Conservation (phyloP, 2,113 vertebrate genomes). For the Gasterosteus nipponicus region DNA sequence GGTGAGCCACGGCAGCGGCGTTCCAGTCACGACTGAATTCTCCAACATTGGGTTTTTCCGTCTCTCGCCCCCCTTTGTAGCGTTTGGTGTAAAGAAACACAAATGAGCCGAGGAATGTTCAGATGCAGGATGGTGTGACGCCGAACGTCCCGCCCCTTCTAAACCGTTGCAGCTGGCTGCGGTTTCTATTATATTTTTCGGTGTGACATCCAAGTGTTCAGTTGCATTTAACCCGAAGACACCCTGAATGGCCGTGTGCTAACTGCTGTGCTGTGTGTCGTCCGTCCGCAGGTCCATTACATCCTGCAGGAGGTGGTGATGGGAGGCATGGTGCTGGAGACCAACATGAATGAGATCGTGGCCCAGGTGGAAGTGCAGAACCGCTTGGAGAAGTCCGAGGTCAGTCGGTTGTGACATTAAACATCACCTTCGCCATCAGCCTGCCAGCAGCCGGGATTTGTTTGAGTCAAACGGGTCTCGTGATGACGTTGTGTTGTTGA, state of each 20-base stretch:
- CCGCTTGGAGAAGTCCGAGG: conserved; percentile 95
- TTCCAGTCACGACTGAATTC: background rate
- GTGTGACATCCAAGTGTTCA: background rate
- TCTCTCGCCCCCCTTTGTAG: background rate
- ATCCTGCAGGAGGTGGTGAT: conserved; percentile 96
- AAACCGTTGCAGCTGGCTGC: background rate
- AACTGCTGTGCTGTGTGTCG: background rate
- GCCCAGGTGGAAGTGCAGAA: conserved; percentile 91
- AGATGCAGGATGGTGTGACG: background rate
- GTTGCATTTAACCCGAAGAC: background rate
- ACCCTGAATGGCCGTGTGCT: background rate
- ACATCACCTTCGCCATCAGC: background rate
- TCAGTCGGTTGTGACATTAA: conserved; percentile 60
- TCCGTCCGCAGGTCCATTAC: conserved; percentile 77
- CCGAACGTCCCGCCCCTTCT: background rate
- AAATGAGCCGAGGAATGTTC: background rate
- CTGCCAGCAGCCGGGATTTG: background rate
- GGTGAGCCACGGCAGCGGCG: background rate
- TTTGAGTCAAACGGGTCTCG: background rate
- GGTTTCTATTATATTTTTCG: background rate
- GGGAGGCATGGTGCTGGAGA: conserved; percentile 95
- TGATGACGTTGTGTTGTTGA: background rate
- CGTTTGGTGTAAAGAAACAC: background rate
- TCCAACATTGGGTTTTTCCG: background rate
- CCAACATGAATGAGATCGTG: conserved; percentile 96